Conservation (phyloP, 2,113 vertebrate genomes). For the Meles meles region DNA sequence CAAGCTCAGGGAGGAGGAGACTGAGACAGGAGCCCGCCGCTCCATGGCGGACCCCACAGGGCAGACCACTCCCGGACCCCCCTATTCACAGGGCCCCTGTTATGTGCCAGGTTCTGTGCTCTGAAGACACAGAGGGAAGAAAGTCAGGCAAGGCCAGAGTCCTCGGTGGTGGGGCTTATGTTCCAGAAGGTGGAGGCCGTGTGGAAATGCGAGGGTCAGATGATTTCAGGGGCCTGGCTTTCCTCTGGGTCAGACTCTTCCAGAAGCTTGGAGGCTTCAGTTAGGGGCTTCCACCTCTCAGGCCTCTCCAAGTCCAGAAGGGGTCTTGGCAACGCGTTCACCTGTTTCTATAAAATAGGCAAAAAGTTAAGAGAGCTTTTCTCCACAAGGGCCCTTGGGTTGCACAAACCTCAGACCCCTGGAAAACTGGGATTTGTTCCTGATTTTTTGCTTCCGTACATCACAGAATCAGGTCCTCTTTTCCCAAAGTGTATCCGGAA, state of each 20-base stretch:
- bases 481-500: background rate
- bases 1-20: no score
- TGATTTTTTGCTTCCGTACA: background rate
- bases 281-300: fast-evolving
- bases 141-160: background rate
- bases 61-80: background rate
- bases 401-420: background rate
- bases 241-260: background rate
- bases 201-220: background rate
- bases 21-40: fast-evolving
- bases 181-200: background rate
- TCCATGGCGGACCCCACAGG: no score
- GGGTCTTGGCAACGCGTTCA: no score
- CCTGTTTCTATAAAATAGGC: background rate
- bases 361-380: background rate
- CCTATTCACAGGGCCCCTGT: no score
- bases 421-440: background rate
- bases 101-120: background rate
- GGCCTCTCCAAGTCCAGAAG: fast-evolving
- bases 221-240: background rate
- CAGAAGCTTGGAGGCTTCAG: background rate
- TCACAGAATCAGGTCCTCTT: background rate
- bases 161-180: fast-evolving
- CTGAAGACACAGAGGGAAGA: background rate
- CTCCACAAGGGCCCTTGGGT: background rate